phyloP scores from a whole-genome alignment of 2,888 invertebrate species.

The Habrosyne pyritoides region DNA sequence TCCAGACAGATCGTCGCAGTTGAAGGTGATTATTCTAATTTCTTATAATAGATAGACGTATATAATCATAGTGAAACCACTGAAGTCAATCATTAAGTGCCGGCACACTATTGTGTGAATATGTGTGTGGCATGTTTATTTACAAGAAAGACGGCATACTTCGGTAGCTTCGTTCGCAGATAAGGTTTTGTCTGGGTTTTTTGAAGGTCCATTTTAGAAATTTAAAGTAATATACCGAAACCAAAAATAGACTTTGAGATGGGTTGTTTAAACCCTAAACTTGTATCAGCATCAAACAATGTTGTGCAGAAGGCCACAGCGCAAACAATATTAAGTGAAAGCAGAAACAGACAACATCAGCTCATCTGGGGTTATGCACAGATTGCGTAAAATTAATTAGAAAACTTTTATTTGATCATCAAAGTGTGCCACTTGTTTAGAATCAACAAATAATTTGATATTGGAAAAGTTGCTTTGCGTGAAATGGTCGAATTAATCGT shows the following conservation, averaged over 20 bases:
- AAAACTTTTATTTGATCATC: slow-evolving; percentile 35
- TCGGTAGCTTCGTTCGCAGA: too few relatives aligned
- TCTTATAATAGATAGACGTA: too few relatives aligned
- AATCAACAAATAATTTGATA: slow-evolving; percentile 33
- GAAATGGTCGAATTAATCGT: slow-evolving; percentile 27
- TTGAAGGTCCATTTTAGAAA: too few relatives aligned
- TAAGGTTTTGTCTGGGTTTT: too few relatives aligned
- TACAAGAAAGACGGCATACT: too few relatives aligned
- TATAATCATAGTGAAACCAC: too few relatives aligned
- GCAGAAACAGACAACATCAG: background rate
- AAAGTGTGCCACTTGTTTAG: slow-evolving; percentile 33
- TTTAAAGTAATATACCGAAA: too few relatives aligned
- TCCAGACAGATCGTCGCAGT: too few relatives aligned
- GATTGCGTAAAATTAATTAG: slow-evolving; percentile 32
- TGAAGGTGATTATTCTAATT: too few relatives aligned
- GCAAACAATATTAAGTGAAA: background rate
- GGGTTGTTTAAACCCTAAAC: background rate
- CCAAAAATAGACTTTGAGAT: background rate
- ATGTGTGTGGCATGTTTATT: too few relatives aligned
- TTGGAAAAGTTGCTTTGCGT: slow-evolving; percentile 29
- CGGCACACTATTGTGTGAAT: too few relatives aligned
- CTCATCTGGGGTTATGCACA: slow-evolving; percentile 23
- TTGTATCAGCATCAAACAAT: background rate
- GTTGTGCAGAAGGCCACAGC: background rate
- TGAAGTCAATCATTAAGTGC: too few relatives aligned